Base-by-base conservation (phyloP, 2,797 vertebrate species). In the Nyctibius grandis region DNA sequence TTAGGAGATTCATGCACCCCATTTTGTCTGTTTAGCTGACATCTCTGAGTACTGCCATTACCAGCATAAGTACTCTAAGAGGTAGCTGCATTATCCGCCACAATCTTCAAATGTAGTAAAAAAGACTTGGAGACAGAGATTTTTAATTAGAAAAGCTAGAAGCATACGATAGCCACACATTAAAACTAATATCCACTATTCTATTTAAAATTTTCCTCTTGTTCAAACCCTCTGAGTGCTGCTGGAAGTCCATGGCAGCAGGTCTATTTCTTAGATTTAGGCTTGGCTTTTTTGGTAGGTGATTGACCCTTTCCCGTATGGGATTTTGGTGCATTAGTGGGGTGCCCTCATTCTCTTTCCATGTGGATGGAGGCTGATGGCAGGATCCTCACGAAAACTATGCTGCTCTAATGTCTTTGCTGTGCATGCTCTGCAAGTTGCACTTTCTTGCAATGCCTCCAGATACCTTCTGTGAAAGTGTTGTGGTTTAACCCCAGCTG, bases 301-400 rank as follows among this genome's bases (percentile, higher is more conserved):
- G 45, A 34, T 34, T 56, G 11, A 10, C 19, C 79, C 9, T 33
- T 51, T 14, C 8, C 14, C 5, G 67, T 29, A 9, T 16, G 16
- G 14, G 21, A 63, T 44, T 70, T 19, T 0, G 0, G 10, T 51
- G n/a, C 29, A 6, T 75, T 18, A n/a, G 10, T 36, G 47, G 8
- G 4, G 7, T 47, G 13, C 4, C 10, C 25, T 87, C 9, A 14
- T 70, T 67, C n/a, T 47, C 12, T 26, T 59, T 51, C 57, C 0
- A 0, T 67, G 25, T 0, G 0, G 20, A 47, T 63, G 23, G 34
- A 63, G 9, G 20, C 13, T 74, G 11, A 53, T 6, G 12, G 29
- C 17, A 61, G 5, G 13, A 59, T 47, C 2, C 9, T 3, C 5
- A 1, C 25, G 33, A 48, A 79, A 79, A 44, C 11, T 29, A 1